Percentiles rank a stretch among this genome's conserved stretches.
These are phyloP conservation scores for Myopa tessellatipennis DNA, from an alignment of 2,888 invertebrate species.

Conservation along the genomic window DNA sequence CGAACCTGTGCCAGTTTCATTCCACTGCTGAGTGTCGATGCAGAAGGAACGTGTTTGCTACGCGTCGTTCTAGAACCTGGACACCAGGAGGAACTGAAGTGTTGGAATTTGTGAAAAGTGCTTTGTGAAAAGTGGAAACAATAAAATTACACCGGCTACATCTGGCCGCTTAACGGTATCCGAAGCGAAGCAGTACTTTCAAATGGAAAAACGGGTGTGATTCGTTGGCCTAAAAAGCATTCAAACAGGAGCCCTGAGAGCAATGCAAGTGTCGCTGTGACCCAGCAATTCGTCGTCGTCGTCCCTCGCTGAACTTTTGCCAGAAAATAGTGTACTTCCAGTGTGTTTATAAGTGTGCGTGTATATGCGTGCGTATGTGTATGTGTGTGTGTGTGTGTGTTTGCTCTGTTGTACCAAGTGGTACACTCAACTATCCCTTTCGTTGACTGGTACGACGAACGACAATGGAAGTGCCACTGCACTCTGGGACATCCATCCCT, in stretches of 20 bases:
- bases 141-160: background rate
- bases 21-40: slow-evolving; percentile 66
- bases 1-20: slow-evolving; percentile 52
- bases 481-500: background rate
- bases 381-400: slow-evolving; percentile 27
- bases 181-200: background rate
- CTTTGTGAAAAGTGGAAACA: slow-evolving; percentile 5
- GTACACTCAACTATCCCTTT: slow-evolving; percentile 44
- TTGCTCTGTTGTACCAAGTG: slow-evolving; percentile 35
- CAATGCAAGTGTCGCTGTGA: slow-evolving; percentile 30
- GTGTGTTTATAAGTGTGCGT: slow-evolving; percentile 21
- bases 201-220: slow-evolving; percentile 29
- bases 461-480: slow-evolving; percentile 19
- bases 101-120: slow-evolving; percentile 6
- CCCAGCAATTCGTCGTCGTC: slow-evolving; percentile 26
- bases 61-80: slow-evolving; percentile 29
- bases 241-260: slow-evolving; percentile 9
- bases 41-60: slow-evolving; percentile 56
- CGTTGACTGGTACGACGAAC: slow-evolving; percentile 33
- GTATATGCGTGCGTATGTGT: slow-evolving; percentile 18
- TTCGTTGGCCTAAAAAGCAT: slow-evolving; percentile 13
- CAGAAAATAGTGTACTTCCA: slow-evolving; percentile 30
- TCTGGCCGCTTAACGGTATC: background rate
- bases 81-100: slow-evolving; percentile 7
- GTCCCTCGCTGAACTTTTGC: slow-evolving; percentile 10